A percentile compares a stretch with the other conserved stretches of the same genome.
These are phyloP conservation scores for Poicephalus gulielmi DNA, from an alignment of 2,113 vertebrate genomes.

Conservation along the genomic window DNA sequence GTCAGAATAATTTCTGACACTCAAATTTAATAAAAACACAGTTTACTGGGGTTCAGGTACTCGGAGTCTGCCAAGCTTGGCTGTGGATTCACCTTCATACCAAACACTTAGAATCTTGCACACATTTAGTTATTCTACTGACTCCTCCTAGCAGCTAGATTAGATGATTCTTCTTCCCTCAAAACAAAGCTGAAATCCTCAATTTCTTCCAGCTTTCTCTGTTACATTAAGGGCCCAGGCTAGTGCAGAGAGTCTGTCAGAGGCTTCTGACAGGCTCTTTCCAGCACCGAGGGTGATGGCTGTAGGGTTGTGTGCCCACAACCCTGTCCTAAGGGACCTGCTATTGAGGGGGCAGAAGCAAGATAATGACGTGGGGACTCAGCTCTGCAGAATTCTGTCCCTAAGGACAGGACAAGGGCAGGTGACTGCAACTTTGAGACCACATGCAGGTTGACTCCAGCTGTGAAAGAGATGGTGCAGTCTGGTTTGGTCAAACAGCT, in stretches of 20 bases:
- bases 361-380: neutral
- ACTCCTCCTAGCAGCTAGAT: neutral
- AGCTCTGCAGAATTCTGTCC: neutral
- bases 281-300: rapidly evolving
- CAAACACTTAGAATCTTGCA: neutral
- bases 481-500: neutral
- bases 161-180: neutral
- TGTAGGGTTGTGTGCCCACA: rapidly evolving
- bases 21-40: neutral
- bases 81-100: neutral
- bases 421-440: neutral
- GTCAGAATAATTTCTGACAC: neutral
- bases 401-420: conserved; percentile 42
- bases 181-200: neutral
- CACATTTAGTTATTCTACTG: neutral
- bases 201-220: neutral
- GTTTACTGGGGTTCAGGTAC: neutral
- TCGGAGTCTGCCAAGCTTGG: neutral
- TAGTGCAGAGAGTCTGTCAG: rapidly evolving
- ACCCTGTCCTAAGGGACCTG: neutral
- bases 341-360: rapidly evolving
- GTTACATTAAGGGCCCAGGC: rapidly evolving
- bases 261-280: neutral
- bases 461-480: conserved; percentile 25
- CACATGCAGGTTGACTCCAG: conserved; percentile 20